Conservation (phyloP, 2,888 invertebrate species). For the Eubasilissa splendida region DNA sequence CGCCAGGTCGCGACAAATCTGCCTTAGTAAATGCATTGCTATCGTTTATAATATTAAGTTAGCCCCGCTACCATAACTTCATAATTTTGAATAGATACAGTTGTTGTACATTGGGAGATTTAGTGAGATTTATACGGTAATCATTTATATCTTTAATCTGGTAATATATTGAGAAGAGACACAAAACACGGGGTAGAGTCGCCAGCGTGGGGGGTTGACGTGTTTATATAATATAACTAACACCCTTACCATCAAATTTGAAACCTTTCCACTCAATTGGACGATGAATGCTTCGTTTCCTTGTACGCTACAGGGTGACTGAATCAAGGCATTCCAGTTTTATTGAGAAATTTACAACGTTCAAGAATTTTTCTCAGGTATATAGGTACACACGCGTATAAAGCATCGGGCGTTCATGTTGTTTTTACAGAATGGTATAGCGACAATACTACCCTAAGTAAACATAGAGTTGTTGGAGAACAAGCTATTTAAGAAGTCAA, state of each 20-base stretch:
- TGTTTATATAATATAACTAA: constrained; percentile 37
- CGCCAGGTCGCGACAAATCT: too few relatives aligned
- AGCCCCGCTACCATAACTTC: constrained; percentile 7
- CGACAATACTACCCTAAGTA: too few relatives aligned
- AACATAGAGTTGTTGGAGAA: too few relatives aligned
- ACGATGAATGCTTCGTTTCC: constrained; percentile 7
- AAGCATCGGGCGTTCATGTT: too few relatives aligned
- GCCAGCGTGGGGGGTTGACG: constrained; percentile 33
- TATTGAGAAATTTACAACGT: too few relatives aligned
- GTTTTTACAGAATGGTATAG: too few relatives aligned
- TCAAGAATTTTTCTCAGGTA: too few relatives aligned
- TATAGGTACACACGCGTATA: too few relatives aligned
- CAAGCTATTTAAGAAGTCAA: too few relatives aligned
- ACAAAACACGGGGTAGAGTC: constrained; percentile 19
- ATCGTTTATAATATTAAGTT: background rate
- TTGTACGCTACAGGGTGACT: background rate
- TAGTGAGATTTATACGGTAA: background rate
- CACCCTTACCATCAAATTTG: constrained; percentile 19
- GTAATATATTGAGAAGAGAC: constrained; percentile 9
- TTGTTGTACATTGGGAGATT: background rate
- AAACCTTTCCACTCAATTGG: constrained; percentile 37
- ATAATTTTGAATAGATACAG: background rate
- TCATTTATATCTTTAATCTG: constrained; percentile 21
- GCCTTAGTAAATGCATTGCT: too few relatives aligned
- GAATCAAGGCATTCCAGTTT: too few relatives aligned